Conservation (phyloP, 2,888 invertebrate species). For the Lamellibrachia columna region DNA sequence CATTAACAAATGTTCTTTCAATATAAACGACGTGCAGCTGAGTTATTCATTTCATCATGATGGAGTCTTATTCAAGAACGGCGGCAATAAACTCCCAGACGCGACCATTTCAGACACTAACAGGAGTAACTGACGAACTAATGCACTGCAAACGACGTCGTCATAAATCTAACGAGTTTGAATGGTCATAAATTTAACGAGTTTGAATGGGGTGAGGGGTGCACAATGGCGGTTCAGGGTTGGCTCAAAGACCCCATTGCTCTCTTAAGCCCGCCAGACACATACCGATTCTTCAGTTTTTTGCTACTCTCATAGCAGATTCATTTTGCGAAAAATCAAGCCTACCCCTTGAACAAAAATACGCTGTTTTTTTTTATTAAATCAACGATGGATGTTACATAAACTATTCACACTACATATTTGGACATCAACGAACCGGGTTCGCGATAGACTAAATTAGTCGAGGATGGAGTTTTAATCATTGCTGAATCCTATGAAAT, state of each 20-base stretch:
- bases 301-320: too few relatives aligned
- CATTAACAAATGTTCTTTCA: background rate
- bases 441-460: too few relatives aligned
- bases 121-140: background rate
- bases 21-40: background rate
- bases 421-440: too few relatives aligned
- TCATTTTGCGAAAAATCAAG: too few relatives aligned
- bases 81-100: background rate
- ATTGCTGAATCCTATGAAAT: too few relatives aligned
- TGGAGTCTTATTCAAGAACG: background rate
- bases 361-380: too few relatives aligned
- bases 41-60: background rate
- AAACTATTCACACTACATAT: too few relatives aligned
- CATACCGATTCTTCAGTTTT: background rate
- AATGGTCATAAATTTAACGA: background rate
- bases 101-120: background rate
- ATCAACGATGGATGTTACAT: too few relatives aligned
- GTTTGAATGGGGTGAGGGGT: background rate
- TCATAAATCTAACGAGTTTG: background rate
- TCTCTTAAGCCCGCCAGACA: background rate
- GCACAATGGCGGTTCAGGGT: background rate
- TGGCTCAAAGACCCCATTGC: background rate
- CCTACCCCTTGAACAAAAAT: too few relatives aligned
- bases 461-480: too few relatives aligned
- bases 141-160: background rate